Percentiles rank a stretch among this genome's conserved stretches.
Evolutionary conservation across 2,888 invertebrate species (phyloP).

Genomic region (Siphonodentalium dalli): DNA sequence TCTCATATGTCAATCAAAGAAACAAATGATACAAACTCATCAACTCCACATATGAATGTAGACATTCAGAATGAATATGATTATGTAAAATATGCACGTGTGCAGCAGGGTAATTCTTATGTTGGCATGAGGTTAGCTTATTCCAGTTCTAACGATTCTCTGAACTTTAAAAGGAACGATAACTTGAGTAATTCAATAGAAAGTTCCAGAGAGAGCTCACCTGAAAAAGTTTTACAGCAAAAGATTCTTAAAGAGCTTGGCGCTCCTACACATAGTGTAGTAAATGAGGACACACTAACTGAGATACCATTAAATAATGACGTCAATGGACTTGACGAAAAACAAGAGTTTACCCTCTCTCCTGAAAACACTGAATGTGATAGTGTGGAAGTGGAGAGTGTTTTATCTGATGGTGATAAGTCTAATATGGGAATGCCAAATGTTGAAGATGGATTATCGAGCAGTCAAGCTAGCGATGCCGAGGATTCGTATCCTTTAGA

Average conservation of each 20-base stretch:
- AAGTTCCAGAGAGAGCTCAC: conserved; percentile 50
- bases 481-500: conserved; percentile 68
- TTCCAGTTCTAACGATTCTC: conserved; percentile 54
- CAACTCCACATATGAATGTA: conserved; percentile 23
- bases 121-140: conserved; percentile 77
- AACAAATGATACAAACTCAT: background rate
- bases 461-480: conserved; percentile 90
- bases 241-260: conserved; percentile 33
- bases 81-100: conserved; percentile 62
- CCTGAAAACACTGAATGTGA: conserved; percentile 93
- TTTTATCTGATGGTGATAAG: conserved; percentile 58
- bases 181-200: conserved; percentile 39
- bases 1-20: too few relatives aligned
- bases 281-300: conserved; percentile 60
- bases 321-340: conserved; percentile 66
- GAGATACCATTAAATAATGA: conserved; percentile 65
- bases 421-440: conserved; percentile 76
- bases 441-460: conserved; percentile 91
- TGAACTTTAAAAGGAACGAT: conserved; percentile 39
- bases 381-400: conserved; percentile 82
- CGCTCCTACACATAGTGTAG: conserved; percentile 11
- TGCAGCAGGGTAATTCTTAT: conserved; percentile 74
- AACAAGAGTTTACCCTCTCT: conserved; percentile 86
- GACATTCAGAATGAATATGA: conserved; percentile 63
- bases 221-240: conserved; percentile 42